Base-by-base conservation (phyloP, 2,888 invertebrate species). In the Ferrisia virgata region DNA sequence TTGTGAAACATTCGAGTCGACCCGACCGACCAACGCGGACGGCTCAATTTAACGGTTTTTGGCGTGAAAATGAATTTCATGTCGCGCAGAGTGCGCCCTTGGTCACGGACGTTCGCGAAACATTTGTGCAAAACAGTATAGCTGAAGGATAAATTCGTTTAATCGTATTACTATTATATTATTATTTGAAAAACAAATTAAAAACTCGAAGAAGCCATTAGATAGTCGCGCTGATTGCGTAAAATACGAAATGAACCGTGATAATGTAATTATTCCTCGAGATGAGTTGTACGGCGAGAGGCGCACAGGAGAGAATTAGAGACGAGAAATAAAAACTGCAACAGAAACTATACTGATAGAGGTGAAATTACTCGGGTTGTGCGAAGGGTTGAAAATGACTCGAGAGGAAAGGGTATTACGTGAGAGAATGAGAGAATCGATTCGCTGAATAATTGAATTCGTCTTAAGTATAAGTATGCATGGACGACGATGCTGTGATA, bases 241-340 rank as follows among this genome's bases (percentile, higher is more conserved):
- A 33, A n/a, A 36, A 36, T 76, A 36, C 31, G 72, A 76, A 76
- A 76, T 76, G 72, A 76, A 76, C 72, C 72, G 36, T 76, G 36
- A 76, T 76, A 18, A 76, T 36, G 72, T 76, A 76, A 76, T 76
- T 76, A 76, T 76, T 76, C 36, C 72, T 25, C 15, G 28, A 64
- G 28, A 64, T 13, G 13, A 28, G 13, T 64, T 64, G 13, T n/a
- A n/a, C n/a, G n/a, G n/a, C n/a, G n/a, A n/a, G n/a, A n/a, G n/a
- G n/a, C n/a, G n/a, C 25, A 25, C 1, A 1, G 25, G 58, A 25
- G 9, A 25, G 25, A 25, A 25, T 9, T 0, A 58, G 25, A 11
- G 18, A 64, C 15, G 64, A 28, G 3, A 28, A 15, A 15, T 5
- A 28, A 64, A 28, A n/a, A 4, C 13, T 11, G 18, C 36, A 36